Base-by-base conservation (phyloP, 2,888 invertebrate species). In the Cremastobaeus sp. region DNA sequence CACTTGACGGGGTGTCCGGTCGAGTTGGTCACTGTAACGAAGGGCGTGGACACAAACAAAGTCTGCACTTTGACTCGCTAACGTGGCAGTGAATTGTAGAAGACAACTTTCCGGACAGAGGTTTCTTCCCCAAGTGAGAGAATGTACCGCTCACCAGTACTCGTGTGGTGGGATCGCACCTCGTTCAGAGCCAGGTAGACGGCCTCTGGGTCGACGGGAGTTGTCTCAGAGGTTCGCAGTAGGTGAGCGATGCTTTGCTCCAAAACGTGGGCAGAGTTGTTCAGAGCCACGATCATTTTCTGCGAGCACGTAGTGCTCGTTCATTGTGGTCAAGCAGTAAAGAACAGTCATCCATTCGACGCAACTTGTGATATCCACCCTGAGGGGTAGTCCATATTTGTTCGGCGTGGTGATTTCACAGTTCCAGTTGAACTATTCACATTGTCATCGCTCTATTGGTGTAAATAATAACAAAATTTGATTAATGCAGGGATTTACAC, bases 321-420 rank as follows among this genome's bases (percentile, higher is more conserved):
- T 94, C 92, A 81, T 96, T 96, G 89, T 99, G 99, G 89, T 99
- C 97, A 78, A 99, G n/a, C n/a, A n/a, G n/a, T 99, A 88, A 96
- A 99, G 90, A 99, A 99, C 82, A 96, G 92, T 77, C 98, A 91
- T 9, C 99, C 99, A 87, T 97, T 99, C 0, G 98, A 98, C 11
- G 99, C 98, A 55, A 94, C 90, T 88, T 98, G 97, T 91, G 96
- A 94, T 74, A 95, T 96, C 98, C 98, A 99, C 6, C 95, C 95
- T 6, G 92, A n/a, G 88, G 0, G 97, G 97, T 52, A 97, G 88
- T 54, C 95, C 95, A 88, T 92, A n/a, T n/a, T n/a, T n/a, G n/a
- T n/a, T n/a, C n/a, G n/a, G n/a, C n/a, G n/a, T n/a, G n/a, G n/a
- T n/a, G n/a, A n/a, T n/a, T n/a, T n/a, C n/a, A n/a, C n/a, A n/a